Evolutionary conservation across 2,888 invertebrate genomes (phyloP).

Genomic region (Cheilosia vulpina): DNA sequence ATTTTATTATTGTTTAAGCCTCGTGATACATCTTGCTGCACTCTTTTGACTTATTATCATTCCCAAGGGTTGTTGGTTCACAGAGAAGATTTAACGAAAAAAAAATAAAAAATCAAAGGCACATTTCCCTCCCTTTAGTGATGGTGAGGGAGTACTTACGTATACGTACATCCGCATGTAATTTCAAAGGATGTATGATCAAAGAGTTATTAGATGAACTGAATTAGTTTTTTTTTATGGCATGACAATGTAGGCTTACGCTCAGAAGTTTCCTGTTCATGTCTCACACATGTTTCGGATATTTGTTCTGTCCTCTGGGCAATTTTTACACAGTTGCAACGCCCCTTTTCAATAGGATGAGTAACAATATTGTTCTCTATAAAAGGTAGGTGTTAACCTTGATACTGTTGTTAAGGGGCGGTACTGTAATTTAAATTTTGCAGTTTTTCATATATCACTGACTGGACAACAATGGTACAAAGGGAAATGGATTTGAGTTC

Average conservation of each 20-base stretch:
- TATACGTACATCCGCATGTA: constrained; percentile 45
- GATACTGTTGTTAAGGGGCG: background rate
- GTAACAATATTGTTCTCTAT: background rate
- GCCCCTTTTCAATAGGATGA: background rate
- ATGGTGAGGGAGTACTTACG: constrained; percentile 36
- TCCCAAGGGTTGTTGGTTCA: constrained; percentile 55
- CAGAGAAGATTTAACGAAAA: constrained; percentile 41
- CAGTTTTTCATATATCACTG: background rate
- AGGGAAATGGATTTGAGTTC: background rate
- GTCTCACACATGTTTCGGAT: constrained; percentile 53
- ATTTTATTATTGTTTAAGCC: constrained; percentile 18
- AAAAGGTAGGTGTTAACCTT: constrained; percentile 1
- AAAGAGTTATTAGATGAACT: constrained; percentile 76
- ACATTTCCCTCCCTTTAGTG: constrained; percentile 57
- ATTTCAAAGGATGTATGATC: constrained; percentile 70
- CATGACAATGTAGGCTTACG: constrained; percentile 58
- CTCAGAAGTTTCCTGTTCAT: constrained; percentile 64
- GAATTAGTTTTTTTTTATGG: constrained; percentile 71
- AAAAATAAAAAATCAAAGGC: constrained; percentile 61
- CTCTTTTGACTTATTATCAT: constrained; percentile 56
- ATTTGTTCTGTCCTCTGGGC: constrained; percentile 66
- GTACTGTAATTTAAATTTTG: background rate
- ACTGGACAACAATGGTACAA: background rate
- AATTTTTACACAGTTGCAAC: constrained; percentile 37
- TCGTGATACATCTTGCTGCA: constrained; percentile 42